Conservation (phyloP, 2,888 invertebrate genomes). For the Callimorpha dominula region DNA sequence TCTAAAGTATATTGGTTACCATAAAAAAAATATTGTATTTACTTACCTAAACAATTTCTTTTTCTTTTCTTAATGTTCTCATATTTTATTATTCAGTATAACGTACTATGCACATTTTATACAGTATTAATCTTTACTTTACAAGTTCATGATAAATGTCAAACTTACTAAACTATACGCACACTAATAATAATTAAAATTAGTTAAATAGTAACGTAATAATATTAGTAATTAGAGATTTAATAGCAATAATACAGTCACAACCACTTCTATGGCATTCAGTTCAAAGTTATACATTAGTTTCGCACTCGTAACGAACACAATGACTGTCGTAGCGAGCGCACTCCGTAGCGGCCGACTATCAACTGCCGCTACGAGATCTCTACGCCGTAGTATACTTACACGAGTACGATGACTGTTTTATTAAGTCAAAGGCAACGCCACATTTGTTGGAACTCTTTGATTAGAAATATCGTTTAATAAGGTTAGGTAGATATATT, state of each 20-base stretch:
- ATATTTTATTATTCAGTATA: slow-evolving; percentile 12
- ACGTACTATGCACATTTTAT: slow-evolving; percentile 5
- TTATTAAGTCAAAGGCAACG: slow-evolving; percentile 13
- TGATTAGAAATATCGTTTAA: slow-evolving; percentile 6
- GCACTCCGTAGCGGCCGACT: slow-evolving; percentile 67
- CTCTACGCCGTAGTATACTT: slow-evolving; percentile 65
- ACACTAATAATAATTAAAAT: slow-evolving; percentile 4
- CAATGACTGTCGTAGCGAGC: slow-evolving; percentile 61
- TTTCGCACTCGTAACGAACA: slow-evolving; percentile 57
- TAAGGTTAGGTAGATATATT: background rate
- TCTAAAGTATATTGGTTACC: too few relatives aligned
- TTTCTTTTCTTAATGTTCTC: slow-evolving; percentile 6
- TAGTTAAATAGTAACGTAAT: background rate
- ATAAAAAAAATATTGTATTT: background rate
- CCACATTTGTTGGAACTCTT: slow-evolving; percentile 9
- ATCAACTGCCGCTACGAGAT: slow-evolving; percentile 73
- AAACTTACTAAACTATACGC: background rate
- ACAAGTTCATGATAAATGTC: slow-evolving; percentile 1
- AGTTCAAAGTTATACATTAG: slow-evolving; percentile 45
- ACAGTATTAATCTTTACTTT: background rate
- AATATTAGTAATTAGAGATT: background rate
- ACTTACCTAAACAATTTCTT: slow-evolving; percentile 43
- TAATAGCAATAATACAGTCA: slow-evolving; percentile 21
- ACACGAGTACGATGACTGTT: slow-evolving; percentile 28
- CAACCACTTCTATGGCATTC: slow-evolving; percentile 34